A percentile compares a stretch with the other conserved stretches of the same genome.
These are phyloP conservation scores for Megaceryle maxima DNA, from an alignment of 2,113 vertebrate species.

Conservation along the genomic window DNA sequence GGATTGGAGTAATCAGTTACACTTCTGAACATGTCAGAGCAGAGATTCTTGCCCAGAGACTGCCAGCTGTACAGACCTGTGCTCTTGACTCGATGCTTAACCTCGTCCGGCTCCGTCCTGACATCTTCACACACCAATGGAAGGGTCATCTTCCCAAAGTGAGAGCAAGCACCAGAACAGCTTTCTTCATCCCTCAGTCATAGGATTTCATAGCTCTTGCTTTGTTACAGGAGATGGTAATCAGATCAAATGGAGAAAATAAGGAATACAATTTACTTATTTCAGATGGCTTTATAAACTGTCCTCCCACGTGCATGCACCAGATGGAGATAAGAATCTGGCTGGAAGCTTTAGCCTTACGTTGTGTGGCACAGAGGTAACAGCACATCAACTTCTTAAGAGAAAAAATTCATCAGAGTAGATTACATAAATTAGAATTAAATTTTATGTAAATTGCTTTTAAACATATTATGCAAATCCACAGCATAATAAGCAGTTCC, in stretches of 20 bases:
- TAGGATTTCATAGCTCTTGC: neutral
- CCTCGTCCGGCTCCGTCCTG: neutral
- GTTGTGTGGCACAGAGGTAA: neutral
- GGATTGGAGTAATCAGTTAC: neutral
- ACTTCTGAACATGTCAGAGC: conserved; percentile 41
- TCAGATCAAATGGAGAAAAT: neutral
- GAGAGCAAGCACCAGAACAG: neutral
- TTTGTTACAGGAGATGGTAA: neutral
- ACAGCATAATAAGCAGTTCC: neutral
- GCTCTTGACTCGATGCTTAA: neutral
- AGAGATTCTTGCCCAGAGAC: neutral
- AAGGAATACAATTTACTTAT: conserved; percentile 35
- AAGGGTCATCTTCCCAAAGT: neutral
- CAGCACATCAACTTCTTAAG: neutral
- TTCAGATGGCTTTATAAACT: conserved; percentile 37
- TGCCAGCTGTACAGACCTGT: neutral
- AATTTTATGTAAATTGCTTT: conserved; percentile 44
- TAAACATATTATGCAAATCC: conserved; percentile 37
- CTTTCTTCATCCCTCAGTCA: neutral
- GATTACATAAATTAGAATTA: neutral
- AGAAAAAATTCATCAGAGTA: neutral
- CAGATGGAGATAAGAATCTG: conserved; percentile 50
- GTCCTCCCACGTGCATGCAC: neutral
- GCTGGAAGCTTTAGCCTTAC: neutral
- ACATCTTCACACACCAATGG: neutral